Percentiles rank a stretch among this genome's conserved stretches.
Evolutionary conservation across 2,797 vertebrate species (phyloP).

Genomic region (Sebastes minor): DNA sequence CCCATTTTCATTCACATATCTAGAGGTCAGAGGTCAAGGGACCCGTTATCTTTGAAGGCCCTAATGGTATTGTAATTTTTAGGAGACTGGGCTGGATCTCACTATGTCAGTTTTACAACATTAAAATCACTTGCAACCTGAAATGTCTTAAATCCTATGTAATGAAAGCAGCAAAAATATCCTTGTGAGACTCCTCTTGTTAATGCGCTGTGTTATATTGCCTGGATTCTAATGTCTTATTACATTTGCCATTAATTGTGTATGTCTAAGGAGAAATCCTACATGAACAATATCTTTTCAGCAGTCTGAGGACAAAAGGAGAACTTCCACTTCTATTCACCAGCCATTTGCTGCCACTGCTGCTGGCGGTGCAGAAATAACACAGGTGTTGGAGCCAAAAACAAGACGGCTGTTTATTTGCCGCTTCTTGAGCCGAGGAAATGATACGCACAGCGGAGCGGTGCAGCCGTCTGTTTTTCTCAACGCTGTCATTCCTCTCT

Average conservation of each 20-base stretch:
- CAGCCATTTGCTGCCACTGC: constrained; percentile 54
- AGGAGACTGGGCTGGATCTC: background rate
- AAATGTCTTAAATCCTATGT: background rate
- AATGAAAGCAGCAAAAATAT: background rate
- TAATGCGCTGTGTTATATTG: constrained; percentile 8
- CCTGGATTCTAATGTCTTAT: constrained; percentile 3
- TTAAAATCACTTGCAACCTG: background rate
- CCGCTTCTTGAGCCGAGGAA: constrained; percentile 67
- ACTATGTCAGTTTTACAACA: background rate
- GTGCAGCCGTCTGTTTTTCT: constrained; percentile 55
- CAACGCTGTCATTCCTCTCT: constrained; percentile 36
- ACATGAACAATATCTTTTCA: constrained; percentile 15
- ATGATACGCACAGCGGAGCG: constrained; percentile 60
- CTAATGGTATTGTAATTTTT: background rate
- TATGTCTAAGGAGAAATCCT: constrained; percentile 7
- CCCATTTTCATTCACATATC: too few relatives aligned
- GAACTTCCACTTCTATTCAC: constrained; percentile 60
- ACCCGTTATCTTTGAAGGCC: too few relatives aligned
- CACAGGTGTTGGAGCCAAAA: constrained; percentile 70
- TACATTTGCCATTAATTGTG: constrained; percentile 8
- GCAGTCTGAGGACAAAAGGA: constrained; percentile 52
- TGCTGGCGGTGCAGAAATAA: constrained; percentile 63
- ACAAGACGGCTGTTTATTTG: constrained; percentile 75
- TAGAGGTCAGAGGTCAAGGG: too few relatives aligned
- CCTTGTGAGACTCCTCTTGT: background rate